phyloP scores from a whole-genome alignment of 1,140 invertebrate species.

The Drosophila azteca region DNA sequence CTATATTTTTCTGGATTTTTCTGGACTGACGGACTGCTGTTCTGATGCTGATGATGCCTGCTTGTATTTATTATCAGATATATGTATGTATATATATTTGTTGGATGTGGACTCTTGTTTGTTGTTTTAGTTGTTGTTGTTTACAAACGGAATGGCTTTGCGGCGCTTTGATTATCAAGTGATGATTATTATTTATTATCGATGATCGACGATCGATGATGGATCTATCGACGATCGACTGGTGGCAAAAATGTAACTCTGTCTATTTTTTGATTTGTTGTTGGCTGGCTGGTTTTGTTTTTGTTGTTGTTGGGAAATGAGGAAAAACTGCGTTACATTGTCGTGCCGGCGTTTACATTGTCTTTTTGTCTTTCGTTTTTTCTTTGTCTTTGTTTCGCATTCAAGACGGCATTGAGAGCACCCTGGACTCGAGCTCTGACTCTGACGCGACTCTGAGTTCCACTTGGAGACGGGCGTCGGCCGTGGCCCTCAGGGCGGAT shows the following conservation, averaged over 20 bases:
- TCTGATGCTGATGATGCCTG: conserved; percentile 33
- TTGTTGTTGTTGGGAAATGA: conserved; percentile 64
- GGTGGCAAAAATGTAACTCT: conserved; percentile 76
- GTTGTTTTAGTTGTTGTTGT: conserved; percentile 50
- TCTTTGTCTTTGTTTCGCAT: conserved; percentile 29
- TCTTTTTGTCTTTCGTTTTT: conserved; percentile 32
- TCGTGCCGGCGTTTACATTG: conserved; percentile 76
- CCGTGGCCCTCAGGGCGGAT: too few relatives aligned
- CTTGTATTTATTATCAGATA: conserved; percentile 36
- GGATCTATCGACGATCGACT: conserved; percentile 2
- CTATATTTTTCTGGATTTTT: conserved; percentile 29
- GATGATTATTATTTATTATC: conserved; percentile 50
- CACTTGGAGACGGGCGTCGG: too few relatives aligned
- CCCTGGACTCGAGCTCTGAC: too few relatives aligned
- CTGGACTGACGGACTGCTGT: conserved; percentile 52
- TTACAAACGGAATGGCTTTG: conserved; percentile 63
- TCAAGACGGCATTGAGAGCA: conserved; percentile 67
- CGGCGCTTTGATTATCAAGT: conserved; percentile 49
- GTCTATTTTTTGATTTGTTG: conserved; percentile 80
- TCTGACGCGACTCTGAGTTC: too few relatives aligned
- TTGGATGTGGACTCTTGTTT: conserved; percentile 39
- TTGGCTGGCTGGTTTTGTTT: conserved; percentile 76
- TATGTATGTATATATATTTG: conserved; percentile 13
- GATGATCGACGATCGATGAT: conserved; percentile 31
- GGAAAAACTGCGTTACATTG: conserved; percentile 74